Evolutionary conservation across 2,888 invertebrate species (phyloP), one percentile per base, ranked within the genome.

Genomic region (Pharmacophagus antenor): DNA sequence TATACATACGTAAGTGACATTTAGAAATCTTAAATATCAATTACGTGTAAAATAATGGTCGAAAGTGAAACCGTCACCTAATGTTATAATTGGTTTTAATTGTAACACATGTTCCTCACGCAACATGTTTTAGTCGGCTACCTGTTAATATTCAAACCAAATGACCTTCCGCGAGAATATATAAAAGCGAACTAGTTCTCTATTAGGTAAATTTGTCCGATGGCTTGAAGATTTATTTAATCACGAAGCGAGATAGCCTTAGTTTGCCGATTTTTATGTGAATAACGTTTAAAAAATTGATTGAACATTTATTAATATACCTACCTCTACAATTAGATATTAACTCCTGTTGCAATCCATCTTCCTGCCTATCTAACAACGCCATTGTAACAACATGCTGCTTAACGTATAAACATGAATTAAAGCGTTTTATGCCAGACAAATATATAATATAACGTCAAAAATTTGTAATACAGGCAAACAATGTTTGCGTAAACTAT

Each of bases 401-500:
- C 7, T 17, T 15, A 46, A 52, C n/a, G 42, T 37, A 22, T 23
- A 23, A 52, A 12, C 27, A 23, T 20, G 17, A 17, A 42, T 23
- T 44, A 21, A 41, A 53, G 23, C 23, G 42, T n/a, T 41, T 41
- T 44, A 21, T 18, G 42, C 15, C n/a, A 44, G 15, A 44, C n/a
- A 44, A 18, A 20, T 18, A 37, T 41, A 62, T 25, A 58, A 56
- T 37, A 61, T 54, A 51, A 62, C 56, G 54, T 47, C 41, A 44
- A 52, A 57, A 60, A 63, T 71, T 62, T 67, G 63, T 65, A 60
- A 64, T 67, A 68, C 64, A 64, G 65, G 68, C 67, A 69, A 70
- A 68, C 59, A 70, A 66, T 70, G 66, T 77, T 82, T 81, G 70
- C 78, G 77, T 72, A 79, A 81, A 79, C 72, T 62, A 55, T 56